A percentile compares a stretch with the other conserved stretches of the same genome.
Conservation (phyloP, 2,113 vertebrate species). For the Pelodiscus sinensis region DNA sequence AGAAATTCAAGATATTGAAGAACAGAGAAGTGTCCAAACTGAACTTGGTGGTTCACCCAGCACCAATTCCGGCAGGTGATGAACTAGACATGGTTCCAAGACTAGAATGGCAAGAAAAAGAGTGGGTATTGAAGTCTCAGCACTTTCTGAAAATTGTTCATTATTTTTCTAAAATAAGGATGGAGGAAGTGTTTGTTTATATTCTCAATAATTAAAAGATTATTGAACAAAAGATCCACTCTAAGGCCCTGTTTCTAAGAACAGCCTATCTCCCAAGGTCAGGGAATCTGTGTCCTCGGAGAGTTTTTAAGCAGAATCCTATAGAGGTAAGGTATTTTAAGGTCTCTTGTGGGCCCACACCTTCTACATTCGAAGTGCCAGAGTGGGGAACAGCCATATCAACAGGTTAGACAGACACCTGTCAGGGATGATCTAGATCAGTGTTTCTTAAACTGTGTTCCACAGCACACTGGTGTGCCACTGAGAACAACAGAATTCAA, state of each 20-base stretch:
- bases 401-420: too few relatives aligned
- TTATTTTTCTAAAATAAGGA: background rate
- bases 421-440: too few relatives aligned
- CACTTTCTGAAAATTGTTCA: background rate
- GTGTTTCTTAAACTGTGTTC: too few relatives aligned
- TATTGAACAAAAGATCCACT: constrained; percentile 47
- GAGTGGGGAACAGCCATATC: too few relatives aligned
- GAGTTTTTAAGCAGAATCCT: too few relatives aligned
- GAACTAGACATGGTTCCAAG: background rate
- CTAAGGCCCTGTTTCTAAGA: constrained; percentile 14
- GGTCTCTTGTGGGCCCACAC: too few relatives aligned
- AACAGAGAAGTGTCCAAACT: background rate
- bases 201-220: background rate
- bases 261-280: background rate
- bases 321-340: too few relatives aligned
- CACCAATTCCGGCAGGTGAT: background rate
- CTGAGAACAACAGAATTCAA: too few relatives aligned
- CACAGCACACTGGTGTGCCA: too few relatives aligned
- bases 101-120: constrained; percentile 21
- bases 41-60: background rate
- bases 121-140: background rate
- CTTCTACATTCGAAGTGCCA: too few relatives aligned
- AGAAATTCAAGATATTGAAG: background rate
- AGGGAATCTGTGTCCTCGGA: too few relatives aligned
- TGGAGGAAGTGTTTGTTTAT: background rate